phyloP scores from a whole-genome alignment of 1,140 invertebrate genomes.

The Prorops nasuta region DNA sequence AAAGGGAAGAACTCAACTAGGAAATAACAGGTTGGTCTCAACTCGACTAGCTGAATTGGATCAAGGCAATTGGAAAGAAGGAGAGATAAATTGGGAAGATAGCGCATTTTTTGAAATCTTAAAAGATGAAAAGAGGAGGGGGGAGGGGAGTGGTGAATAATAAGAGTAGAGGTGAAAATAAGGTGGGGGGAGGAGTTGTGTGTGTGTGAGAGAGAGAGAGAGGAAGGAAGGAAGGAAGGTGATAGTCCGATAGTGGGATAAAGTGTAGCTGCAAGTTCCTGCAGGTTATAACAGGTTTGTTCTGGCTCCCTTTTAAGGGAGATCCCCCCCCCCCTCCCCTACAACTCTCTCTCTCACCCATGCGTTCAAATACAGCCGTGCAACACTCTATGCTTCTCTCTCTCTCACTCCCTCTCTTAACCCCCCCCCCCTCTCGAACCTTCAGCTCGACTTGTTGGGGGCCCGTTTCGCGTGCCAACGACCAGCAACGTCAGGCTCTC shows the following conservation, averaged over 20 bases:
- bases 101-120: no score
- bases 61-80: no score
- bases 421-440: not conserved
- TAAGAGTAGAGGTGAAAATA: no score
- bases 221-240: conserved; percentile 13
- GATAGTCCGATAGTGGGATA: conserved; percentile 19
- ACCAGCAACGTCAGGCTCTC: conserved; percentile 4
- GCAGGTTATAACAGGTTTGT: conserved; percentile 47
- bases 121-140: no score
- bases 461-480: conserved; percentile 17
- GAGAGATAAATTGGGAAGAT: no score
- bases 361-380: no score
- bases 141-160: no score
- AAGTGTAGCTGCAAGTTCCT: conserved; percentile 29
- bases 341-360: not conserved
- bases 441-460: no score
- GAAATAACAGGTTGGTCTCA: no score
- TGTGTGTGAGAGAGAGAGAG: conserved; percentile 19
- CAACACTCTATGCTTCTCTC: no score
- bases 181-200: conserved; percentile 19
- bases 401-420: conserved; percentile 6
- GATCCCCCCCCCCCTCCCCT: conserved; percentile 1
- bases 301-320: conserved; percentile 39
- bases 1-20: no score
- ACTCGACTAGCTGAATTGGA: no score